Percentiles rank a stretch among this genome's conserved stretches.
phyloP scores from a whole-genome alignment of 23 tunicate genomes.

The Ciona savignyi region DNA sequence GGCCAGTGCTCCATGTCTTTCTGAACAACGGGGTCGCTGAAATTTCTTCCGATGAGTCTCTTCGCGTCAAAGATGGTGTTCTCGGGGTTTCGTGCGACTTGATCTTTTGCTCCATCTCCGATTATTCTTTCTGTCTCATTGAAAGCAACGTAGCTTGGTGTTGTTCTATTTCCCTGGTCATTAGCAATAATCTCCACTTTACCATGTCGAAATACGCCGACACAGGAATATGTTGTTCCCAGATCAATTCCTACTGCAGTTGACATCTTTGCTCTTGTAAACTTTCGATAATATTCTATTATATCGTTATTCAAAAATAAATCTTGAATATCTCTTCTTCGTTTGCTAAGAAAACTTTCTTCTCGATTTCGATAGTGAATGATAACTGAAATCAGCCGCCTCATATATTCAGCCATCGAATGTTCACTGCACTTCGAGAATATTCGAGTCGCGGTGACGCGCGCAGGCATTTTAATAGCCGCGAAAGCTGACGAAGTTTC shows the following conservation, averaged over 20 bases:
- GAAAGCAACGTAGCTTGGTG: slow-evolving; percentile 79
- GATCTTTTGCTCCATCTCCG: slow-evolving; percentile 75
- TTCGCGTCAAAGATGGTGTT: slow-evolving; percentile 81
- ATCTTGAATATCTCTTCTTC: no score
- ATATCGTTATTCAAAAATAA: no score
- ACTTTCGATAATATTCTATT: no score
- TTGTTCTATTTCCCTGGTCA: slow-evolving; percentile 82
- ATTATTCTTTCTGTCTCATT: slow-evolving; percentile 60
- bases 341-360: no score
- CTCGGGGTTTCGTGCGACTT: slow-evolving; percentile 67
- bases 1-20: slow-evolving; percentile 73
- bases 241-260: slow-evolving; percentile 81
- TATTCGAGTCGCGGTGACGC: no score
- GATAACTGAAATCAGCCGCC: no score
- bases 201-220: slow-evolving; percentile 68
- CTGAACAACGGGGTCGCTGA: slow-evolving; percentile 59
- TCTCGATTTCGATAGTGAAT: no score
- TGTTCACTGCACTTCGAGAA: no score
- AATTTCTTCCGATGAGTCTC: slow-evolving; percentile 69
- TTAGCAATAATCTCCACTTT: slow-evolving; percentile 83
- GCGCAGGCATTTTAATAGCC: no score
- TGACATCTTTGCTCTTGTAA: slow-evolving; percentile 9
- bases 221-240: slow-evolving; percentile 80
- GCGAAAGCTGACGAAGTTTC: no score
- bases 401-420: no score